Base-by-base conservation (phyloP, 1,140 invertebrate genomes). In the Ceratosolen fusciceps region DNA sequence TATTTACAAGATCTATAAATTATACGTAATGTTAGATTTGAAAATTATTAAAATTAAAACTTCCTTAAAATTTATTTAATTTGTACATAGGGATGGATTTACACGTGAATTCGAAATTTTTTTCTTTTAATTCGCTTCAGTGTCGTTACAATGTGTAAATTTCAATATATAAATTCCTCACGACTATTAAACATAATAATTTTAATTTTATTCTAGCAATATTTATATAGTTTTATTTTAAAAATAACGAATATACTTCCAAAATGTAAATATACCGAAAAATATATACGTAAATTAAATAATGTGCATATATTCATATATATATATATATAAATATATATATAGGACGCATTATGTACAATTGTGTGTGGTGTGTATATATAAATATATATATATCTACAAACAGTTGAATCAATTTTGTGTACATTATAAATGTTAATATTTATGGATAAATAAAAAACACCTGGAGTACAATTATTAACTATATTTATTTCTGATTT, bases 401-500 rank as follows among this genome's bases (percentile, higher is more conserved):
- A n/a, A 68, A 47, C 37, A 12, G 3, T 49, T 49, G 60, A 31
- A 74, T 56, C 14, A 62, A 52, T 26, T 75, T 52, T 31, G 34
- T 31, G 21, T 67, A 29, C 54, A 67, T 4, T 19, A 67, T 1
- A 58, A 70, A 62, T 76, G 12, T 70, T 65, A 65, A 47, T n/a
- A 31, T 31, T 58, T 52, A 62, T 72, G 16, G 56, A 71, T 81
- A 26, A 47, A 79, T 67, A 39, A 81, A 75, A 78, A 16, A 71
- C 16, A 58, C 26, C 7, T 73, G 10, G 21, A 37, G 52, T 81
- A 75, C 19, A 80, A 62, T 65, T 62, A 73, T 34, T 56, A 56
- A 29, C 31, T 74, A 79, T 67, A 65, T 79, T 79, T 79, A 79
- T 79, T 79, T 74, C 34, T 31, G 26, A 39, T 73, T 39, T 43